Evolutionary conservation across 2,888 invertebrate genomes (phyloP).

Genomic region (Patella depressa): DNA sequence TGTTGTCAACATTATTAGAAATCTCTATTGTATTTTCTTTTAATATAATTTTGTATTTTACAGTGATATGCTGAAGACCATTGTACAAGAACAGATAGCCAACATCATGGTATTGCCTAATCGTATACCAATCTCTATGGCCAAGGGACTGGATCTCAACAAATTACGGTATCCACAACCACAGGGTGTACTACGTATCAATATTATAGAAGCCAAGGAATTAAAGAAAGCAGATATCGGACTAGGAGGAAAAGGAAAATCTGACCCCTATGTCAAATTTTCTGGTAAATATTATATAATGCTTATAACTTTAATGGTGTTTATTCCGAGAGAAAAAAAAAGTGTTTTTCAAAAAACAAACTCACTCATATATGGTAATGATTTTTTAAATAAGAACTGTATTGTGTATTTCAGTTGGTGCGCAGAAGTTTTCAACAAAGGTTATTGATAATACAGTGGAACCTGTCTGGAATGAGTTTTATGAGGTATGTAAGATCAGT

Average conservation of each 20-base stretch:
- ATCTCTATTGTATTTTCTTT: not conserved
- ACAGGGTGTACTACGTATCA: conserved; percentile 94
- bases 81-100: conserved; percentile 92
- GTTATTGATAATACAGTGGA: conserved; percentile 93
- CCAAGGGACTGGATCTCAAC: conserved; percentile 85
- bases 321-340: not conserved
- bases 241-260: conserved; percentile 93
- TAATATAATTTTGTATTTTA: conserved; percentile 37
- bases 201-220: conserved; percentile 94
- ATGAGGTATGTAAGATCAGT: conserved; percentile 81
- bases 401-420: conserved; percentile 82
- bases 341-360: not conserved
- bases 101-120: conserved; percentile 96
- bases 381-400: not conserved
- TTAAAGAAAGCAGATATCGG: conserved; percentile 96
- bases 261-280: conserved; percentile 93
- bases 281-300: conserved; percentile 57
- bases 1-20: too few relatives aligned
- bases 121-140: conserved; percentile 90
- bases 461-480: conserved; percentile 98
- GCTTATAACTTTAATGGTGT: not conserved
- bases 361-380: not conserved
- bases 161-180: conserved; percentile 91
- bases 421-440: conserved; percentile 93
- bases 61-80: conserved; percentile 89